Conservation (phyloP, 2,113 vertebrate species). For the Hypocryptadius cinnamomeus region DNA sequence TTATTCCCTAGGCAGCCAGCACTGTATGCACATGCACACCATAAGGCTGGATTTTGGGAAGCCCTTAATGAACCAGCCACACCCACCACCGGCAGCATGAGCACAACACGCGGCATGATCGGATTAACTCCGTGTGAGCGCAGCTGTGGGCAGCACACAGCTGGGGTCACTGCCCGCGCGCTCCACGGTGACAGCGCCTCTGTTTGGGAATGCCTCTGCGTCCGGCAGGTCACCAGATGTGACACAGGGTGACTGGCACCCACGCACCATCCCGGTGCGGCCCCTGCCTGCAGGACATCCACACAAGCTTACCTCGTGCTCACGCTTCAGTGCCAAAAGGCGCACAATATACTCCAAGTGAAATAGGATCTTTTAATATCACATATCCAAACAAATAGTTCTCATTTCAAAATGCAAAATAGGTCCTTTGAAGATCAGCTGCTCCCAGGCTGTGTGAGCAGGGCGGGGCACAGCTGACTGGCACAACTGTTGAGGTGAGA, state of each 20-base stretch:
- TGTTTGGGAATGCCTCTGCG: background rate
- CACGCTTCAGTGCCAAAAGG: background rate
- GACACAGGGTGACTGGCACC: fast-evolving
- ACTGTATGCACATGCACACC: fast-evolving
- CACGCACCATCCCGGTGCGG: fast-evolving
- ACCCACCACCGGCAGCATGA: fast-evolving
- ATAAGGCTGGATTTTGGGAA: background rate
- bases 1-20: background rate
- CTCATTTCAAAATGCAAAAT: constrained; percentile 41
- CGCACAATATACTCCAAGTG: background rate
- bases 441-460: background rate
- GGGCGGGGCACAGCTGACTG: background rate
- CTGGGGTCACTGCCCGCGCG: fast-evolving
- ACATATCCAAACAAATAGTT: constrained; percentile 45
- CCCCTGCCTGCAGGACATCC: fast-evolving
- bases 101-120: fast-evolving
- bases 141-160: fast-evolving
- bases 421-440: constrained; percentile 22
- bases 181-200: background rate
- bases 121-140: fast-evolving
- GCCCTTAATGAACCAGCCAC: background rate
- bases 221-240: background rate
- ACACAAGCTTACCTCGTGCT: background rate
- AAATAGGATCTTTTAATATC: constrained; percentile 44
- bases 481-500: constrained; percentile 9